phyloP scores from a whole-genome alignment of 2,113 vertebrate species.

The Connochaetes taurinus region DNA sequence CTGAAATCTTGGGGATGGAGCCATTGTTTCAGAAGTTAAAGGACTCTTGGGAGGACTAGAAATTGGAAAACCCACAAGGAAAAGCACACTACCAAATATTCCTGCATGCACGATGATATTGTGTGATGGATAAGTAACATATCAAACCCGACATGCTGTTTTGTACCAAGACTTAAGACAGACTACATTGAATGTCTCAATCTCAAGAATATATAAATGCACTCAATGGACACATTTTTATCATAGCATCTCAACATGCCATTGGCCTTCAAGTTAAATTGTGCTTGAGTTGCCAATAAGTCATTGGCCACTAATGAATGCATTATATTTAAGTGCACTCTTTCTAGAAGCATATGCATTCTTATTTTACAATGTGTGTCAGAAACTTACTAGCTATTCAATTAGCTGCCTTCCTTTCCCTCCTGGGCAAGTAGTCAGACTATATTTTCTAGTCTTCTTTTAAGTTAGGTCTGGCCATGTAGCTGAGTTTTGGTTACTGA shows the following conservation, averaged over 20 bases:
- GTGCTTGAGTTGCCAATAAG: neutral
- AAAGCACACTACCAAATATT: neutral
- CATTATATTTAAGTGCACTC: neutral
- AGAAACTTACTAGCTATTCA: neutral
- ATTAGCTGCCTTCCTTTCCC: neutral
- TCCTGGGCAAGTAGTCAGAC: neutral
- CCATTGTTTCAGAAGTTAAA: neutral
- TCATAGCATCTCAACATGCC: neutral
- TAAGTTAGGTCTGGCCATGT: neutral
- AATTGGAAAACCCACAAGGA: neutral
- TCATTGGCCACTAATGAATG: neutral
- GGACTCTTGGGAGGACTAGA: neutral
- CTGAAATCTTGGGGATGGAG: constrained; percentile 2
- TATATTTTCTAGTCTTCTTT: neutral
- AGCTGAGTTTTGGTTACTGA: neutral
- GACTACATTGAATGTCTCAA: neutral
- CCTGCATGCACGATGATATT: neutral
- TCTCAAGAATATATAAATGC: neutral
- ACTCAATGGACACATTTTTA: neutral
- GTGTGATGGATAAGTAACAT: neutral
- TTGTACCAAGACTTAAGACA: neutral
- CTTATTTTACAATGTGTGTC: neutral
- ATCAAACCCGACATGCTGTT: neutral
- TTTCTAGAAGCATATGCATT: neutral
- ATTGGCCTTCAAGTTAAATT: neutral